Evolutionary conservation across 2,113 vertebrate genomes (phyloP).

Genomic region (Delphinus delphis): DNA sequence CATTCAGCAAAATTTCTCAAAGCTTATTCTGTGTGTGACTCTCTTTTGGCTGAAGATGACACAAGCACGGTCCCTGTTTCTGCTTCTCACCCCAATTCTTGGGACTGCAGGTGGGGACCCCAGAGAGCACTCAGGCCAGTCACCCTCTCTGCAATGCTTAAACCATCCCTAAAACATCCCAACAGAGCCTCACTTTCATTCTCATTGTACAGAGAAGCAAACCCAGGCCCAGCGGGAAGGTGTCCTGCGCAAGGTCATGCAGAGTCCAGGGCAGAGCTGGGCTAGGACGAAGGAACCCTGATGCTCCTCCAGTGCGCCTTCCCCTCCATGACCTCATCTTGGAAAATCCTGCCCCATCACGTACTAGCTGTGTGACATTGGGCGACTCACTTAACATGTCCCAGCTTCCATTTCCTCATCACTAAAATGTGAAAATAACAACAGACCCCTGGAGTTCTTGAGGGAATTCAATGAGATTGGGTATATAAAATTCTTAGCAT

Average conservation of each 20-base stretch:
- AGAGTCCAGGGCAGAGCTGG: background rate
- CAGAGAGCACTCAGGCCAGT: background rate
- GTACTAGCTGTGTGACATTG: background rate
- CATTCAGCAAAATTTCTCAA: background rate
- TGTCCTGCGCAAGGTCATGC: slow-evolving; percentile 44
- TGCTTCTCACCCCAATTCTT: background rate
- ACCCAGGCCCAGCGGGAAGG: background rate
- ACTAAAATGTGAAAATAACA: background rate
- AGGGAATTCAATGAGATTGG: background rate
- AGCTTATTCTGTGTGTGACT: background rate
- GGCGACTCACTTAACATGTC: background rate
- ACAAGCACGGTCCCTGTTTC: background rate
- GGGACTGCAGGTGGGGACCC: background rate
- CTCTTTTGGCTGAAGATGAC: background rate
- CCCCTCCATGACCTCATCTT: background rate
- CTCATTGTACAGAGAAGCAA: background rate
- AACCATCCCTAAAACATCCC: background rate
- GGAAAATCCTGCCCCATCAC: background rate
- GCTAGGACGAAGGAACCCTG: background rate
- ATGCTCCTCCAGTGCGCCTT: background rate
- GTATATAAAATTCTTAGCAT: background rate
- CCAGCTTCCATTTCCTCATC: background rate
- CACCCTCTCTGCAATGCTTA: background rate
- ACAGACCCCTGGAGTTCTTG: background rate
- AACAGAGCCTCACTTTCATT: background rate